Conservation (phyloP, 2,797 vertebrate species). For the Myotis pilosus region DNA sequence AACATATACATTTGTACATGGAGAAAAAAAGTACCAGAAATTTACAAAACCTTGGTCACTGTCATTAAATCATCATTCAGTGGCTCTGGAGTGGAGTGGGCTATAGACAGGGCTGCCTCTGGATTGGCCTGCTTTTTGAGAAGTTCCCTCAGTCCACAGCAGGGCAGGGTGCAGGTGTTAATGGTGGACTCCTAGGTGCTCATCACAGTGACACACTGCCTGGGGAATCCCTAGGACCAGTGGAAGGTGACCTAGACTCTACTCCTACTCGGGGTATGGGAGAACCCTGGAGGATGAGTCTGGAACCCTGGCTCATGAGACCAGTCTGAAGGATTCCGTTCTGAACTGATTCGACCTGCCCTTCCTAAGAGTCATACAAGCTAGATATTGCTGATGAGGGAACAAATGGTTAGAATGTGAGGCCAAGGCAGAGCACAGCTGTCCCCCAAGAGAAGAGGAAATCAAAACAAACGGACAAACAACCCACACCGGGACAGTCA, state of each 20-base stretch:
- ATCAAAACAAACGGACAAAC: background rate
- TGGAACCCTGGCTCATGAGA: background rate
- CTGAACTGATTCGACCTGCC: background rate
- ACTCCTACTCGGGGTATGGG: background rate
- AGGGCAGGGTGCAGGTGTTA: background rate
- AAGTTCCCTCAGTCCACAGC: background rate
- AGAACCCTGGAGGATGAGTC: background rate
- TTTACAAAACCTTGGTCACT: slow-evolving; percentile 62
- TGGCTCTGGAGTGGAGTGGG: background rate
- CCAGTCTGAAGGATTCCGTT: background rate
- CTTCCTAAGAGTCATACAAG: background rate
- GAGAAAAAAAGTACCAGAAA: slow-evolving; percentile 45
- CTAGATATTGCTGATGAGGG: background rate
- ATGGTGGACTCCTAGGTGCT: background rate
- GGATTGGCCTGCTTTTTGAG: background rate
- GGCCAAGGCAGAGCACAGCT: background rate
- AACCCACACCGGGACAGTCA: background rate
- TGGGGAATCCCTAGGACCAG: background rate
- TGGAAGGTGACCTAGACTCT: background rate
- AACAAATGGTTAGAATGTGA: background rate
- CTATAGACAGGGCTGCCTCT: background rate
- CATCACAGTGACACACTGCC: background rate
- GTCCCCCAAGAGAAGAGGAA: background rate
- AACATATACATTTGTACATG: slow-evolving; percentile 79
- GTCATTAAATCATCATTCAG: background rate